Conservation (phyloP, 2,113 vertebrate species). For the Circaetus cinerascens region DNA sequence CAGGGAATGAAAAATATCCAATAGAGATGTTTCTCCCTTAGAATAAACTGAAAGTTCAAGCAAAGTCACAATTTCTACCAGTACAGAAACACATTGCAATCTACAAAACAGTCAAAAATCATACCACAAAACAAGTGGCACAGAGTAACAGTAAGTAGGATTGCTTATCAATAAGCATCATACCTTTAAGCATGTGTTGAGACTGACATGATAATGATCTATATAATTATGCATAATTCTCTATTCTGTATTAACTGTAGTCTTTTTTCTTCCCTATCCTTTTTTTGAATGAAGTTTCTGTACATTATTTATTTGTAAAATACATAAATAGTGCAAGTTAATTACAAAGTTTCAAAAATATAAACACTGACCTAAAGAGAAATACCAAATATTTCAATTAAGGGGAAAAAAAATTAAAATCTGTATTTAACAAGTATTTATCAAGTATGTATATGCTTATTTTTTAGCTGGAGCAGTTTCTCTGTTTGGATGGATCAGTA, state of each 20-base stretch:
- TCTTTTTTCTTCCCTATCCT: not conserved
- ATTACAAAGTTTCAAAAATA: not conserved
- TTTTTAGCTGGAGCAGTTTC: not conserved
- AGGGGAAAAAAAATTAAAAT: not conserved
- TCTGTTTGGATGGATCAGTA: not conserved
- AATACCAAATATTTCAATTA: not conserved
- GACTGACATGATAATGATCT: not conserved
- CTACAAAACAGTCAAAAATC: not conserved
- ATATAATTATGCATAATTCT: not conserved
- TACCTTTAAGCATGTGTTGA: not conserved
- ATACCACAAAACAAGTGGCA: fast-evolving
- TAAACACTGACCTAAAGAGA: not conserved
- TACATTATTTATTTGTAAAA: not conserved
- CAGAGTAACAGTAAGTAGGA: not conserved
- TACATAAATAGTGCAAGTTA: not conserved
- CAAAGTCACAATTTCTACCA: not conserved
- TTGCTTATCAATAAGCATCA: not conserved
- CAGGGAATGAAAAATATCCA: not conserved
- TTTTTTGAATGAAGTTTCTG: not conserved
- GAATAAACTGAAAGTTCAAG: not conserved
- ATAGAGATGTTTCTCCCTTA: not conserved
- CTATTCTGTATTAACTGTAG: not conserved
- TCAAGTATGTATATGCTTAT: not conserved
- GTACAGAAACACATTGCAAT: not conserved
- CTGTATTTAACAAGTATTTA: not conserved